Base-by-base conservation (phyloP, 2,797 vertebrate genomes). In the Anas flavirostris region DNA sequence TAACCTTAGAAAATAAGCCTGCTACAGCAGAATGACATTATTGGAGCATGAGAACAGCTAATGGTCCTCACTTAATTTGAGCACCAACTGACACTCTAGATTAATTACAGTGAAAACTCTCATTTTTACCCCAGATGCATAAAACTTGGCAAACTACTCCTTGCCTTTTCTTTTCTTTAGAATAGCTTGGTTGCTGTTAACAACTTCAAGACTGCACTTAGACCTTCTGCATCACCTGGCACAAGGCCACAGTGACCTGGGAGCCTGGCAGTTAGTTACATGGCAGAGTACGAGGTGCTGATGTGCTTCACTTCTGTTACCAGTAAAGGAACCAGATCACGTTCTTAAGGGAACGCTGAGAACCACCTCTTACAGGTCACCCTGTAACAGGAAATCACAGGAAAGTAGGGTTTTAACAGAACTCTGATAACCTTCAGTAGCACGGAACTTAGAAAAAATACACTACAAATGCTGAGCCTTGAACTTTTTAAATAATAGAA, bases 1-100 rank as follows among this genome's bases (percentile, higher is more conserved):
- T 96, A 97, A 94, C 88, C 77, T 87, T 44, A 64, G 74, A 56
- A 97, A 92, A 83, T 70, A 82, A 92, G 63, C 77, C 91, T 93
- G 89, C 87, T 88, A 58, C 35, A 66, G 83, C 39, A 88, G 95
- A 91, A 87, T 94, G 85, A 41, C 82, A 91, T 28, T 87, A 92
- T 17, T 62, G 86, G 88, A 97, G 56, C 80, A 94, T 86, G 50
- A 96, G 50, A 39, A 92, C 15, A 7, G 92, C 76, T 95, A 96
- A 97, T 66, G n/a, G 78, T 68, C 68, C 73, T 79, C 78, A 88
- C 84, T 87, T 93, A 89, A 88, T 78, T 9, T 46, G 68, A 68
- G 67, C 64, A 91, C 53, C 86, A 67, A 79, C 39, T 39, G 74
- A 89, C 50, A 43, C 12, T 85, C 72, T 46, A 91, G 14, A 82